phyloP scores from a whole-genome alignment of 2,888 invertebrate species.

The Notodonta ziczac region DNA sequence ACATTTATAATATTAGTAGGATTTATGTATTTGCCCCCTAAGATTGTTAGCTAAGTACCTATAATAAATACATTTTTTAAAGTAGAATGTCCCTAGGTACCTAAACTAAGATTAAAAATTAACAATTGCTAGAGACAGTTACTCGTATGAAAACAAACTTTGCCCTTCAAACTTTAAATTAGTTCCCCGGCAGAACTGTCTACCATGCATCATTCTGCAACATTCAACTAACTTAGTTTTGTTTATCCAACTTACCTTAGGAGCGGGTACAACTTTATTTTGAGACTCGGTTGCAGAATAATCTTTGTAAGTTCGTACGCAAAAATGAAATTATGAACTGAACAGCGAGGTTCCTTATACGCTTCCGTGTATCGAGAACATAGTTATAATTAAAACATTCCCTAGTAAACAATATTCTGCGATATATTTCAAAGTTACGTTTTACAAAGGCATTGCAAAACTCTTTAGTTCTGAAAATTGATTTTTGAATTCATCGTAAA shows the following conservation, averaged over 20 bases:
- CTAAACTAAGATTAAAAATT: slow-evolving; percentile 21
- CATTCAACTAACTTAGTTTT: slow-evolving; percentile 45
- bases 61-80: too few relatives aligned
- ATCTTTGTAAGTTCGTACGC: background rate
- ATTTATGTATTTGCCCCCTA: too few relatives aligned
- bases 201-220: slow-evolving; percentile 55
- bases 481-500: too few relatives aligned
- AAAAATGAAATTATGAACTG: background rate
- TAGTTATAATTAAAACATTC: too few relatives aligned
- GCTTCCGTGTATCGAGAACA: background rate
- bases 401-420: too few relatives aligned
- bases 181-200: slow-evolving; percentile 47
- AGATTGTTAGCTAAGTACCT: too few relatives aligned
- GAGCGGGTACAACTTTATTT: slow-evolving; percentile 18
- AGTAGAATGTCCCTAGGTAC: too few relatives aligned
- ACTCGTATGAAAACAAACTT: slow-evolving; percentile 45
- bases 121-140: slow-evolving; percentile 22
- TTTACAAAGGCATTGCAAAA: too few relatives aligned
- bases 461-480: too few relatives aligned
- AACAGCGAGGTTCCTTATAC: background rate
- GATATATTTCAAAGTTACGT: too few relatives aligned
- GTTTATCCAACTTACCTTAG: slow-evolving; percentile 32
- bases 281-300: slow-evolving; percentile 8
- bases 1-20: too few relatives aligned
- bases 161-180: slow-evolving; percentile 64